A percentile compares a stretch with the other conserved stretches of the same genome.
phyloP scores from a whole-genome alignment of 2,888 invertebrate genomes.

The Elysia crispata region DNA sequence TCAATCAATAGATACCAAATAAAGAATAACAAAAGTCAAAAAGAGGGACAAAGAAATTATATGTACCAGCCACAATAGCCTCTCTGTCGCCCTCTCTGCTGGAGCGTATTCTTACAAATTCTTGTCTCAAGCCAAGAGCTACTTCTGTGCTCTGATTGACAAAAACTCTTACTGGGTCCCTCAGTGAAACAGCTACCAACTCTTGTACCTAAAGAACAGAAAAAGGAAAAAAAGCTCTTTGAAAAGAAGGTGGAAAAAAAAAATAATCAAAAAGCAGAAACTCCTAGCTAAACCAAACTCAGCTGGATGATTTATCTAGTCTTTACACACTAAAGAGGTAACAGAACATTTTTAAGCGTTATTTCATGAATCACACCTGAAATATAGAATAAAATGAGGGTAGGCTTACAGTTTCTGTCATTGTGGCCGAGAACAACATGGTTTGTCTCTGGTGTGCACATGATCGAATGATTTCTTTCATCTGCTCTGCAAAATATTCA shows the following conservation, averaged over 20 bases:
- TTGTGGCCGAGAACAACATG: constrained; percentile 98
- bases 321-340: too few relatives aligned
- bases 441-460: constrained; percentile 95
- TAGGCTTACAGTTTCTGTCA: constrained; percentile 92
- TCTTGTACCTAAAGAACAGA: constrained; percentile 82
- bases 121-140: constrained; percentile 95
- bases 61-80: constrained; percentile 82
- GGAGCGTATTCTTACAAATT: constrained; percentile 92
- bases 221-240: not conserved
- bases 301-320: too few relatives aligned
- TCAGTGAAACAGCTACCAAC: constrained; percentile 93
- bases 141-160: constrained; percentile 97
- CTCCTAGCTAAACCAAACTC: too few relatives aligned
- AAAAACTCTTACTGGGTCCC: constrained; percentile 95
- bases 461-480: constrained; percentile 97
- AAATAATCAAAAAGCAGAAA: too few relatives aligned
- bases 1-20: too few relatives aligned
- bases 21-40: too few relatives aligned
- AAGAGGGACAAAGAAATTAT: too few relatives aligned
- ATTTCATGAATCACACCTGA: too few relatives aligned
- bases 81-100: constrained; percentile 93
- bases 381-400: too few relatives aligned
- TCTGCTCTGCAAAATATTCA: constrained; percentile 98
- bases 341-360: too few relatives aligned
- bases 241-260: not conserved